Conservation (phyloP, 2,113 vertebrate genomes). For the Rhabdomys dilectus region DNA sequence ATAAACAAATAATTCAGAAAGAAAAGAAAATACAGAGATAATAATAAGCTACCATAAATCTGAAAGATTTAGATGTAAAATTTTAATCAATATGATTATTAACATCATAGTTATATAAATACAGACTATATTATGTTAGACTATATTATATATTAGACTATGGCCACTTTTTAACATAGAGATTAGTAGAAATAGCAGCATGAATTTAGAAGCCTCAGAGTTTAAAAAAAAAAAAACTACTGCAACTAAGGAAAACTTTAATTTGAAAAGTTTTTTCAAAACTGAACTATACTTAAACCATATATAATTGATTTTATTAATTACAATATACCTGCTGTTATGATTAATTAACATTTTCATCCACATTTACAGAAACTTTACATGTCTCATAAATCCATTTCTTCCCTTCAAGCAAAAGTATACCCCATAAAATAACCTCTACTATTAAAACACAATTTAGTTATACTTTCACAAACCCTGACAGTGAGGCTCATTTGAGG, state of each 20-base stretch:
- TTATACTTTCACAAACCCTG: background rate
- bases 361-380: background rate
- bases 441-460: background rate
- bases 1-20: too few species aligned
- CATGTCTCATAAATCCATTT: background rate
- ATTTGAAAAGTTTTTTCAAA: slow-evolving; percentile 39
- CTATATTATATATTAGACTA: too few species aligned
- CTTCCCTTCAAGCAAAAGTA: background rate
- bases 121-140: background rate
- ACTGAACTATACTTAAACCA: slow-evolving; percentile 4
- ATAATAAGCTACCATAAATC: background rate
- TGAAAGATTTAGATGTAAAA: background rate
- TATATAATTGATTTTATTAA: slow-evolving; percentile 51
- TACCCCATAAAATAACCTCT: background rate
- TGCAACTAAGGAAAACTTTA: background rate
- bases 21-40: background rate
- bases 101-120: background rate
- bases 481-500: background rate
- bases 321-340: background rate
- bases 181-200: background rate
- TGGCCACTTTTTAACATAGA: background rate
- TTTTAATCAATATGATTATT: background rate
- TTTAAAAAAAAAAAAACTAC: slow-evolving; percentile 16
- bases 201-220: background rate
- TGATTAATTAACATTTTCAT: background rate